A percentile compares a stretch with the other conserved stretches of the same genome.
phyloP scores from a whole-genome alignment of 1,140 invertebrate species.

The Eurytemora carolleeae region DNA sequence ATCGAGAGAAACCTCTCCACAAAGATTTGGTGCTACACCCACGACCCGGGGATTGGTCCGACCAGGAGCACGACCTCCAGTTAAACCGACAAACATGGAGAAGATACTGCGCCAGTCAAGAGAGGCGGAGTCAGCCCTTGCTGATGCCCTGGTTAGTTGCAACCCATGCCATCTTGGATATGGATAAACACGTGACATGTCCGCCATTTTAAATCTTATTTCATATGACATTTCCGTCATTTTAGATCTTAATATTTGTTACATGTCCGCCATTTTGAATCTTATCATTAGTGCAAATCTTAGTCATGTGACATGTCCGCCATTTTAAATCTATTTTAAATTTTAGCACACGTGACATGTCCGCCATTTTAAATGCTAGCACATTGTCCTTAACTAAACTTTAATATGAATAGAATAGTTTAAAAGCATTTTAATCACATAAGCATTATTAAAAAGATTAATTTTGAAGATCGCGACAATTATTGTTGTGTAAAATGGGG shows the following conservation, averaged over 20 bases:
- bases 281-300: too few species aligned
- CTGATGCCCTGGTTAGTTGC: conserved; percentile 46
- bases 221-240: not conserved
- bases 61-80: conserved; percentile 20
- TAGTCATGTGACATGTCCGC: too few species aligned
- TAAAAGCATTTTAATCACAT: too few species aligned
- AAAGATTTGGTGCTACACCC: conserved; percentile 14
- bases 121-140: conserved; percentile 64
- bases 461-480: too few species aligned
- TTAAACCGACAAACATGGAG: conserved; percentile 46
- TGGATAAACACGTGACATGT: too few species aligned
- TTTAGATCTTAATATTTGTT: not conserved
- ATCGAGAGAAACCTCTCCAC: conserved; percentile 37
- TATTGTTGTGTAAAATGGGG: too few species aligned
- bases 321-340: too few species aligned
- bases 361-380: too few species aligned
- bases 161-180: conserved; percentile 4
- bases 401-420: too few species aligned
- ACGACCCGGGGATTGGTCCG: not conserved
- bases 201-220: not conserved
- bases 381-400: too few species aligned
- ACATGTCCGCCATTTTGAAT: not conserved
- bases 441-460: too few species aligned
- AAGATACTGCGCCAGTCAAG: conserved; percentile 62
- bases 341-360: too few species aligned